Conservation (phyloP, 2,113 vertebrate species). For the Psilopogon haemacephalus region DNA sequence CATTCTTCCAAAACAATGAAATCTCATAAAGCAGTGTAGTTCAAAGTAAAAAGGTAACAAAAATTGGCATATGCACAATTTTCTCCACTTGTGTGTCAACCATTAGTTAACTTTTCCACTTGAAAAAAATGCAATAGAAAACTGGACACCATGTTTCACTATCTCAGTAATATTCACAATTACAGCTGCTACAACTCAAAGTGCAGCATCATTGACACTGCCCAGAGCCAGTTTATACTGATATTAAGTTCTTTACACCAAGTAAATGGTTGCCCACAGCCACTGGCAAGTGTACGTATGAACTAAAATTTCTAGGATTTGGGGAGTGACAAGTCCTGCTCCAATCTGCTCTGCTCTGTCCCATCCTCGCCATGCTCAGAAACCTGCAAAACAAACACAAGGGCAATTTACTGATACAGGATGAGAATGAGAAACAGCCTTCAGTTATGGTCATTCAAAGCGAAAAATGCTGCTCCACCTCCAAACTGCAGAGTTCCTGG, state of each 20-base stretch:
- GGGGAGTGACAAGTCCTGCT: slow-evolving; percentile 91
- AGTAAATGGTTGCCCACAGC: slow-evolving; percentile 88
- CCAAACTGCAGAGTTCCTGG: not conserved
- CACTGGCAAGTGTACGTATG: slow-evolving; percentile 87
- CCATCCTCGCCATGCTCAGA: slow-evolving; percentile 85
- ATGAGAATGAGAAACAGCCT: slow-evolving; percentile 28
- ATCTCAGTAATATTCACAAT: slow-evolving; percentile 88
- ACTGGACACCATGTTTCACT: slow-evolving; percentile 89
- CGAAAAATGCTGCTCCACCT: slow-evolving; percentile 18
- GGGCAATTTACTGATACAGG: slow-evolving; percentile 67
- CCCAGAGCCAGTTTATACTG: slow-evolving; percentile 85
- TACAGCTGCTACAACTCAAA: slow-evolving; percentile 82
- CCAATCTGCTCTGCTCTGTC: slow-evolving; percentile 87
- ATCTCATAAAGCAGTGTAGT: slow-evolving; percentile 84
- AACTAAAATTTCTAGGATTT: slow-evolving; percentile 90
- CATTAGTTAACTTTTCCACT: slow-evolving; percentile 84
- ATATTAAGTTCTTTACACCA: slow-evolving; percentile 87
- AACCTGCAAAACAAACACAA: slow-evolving; percentile 83
- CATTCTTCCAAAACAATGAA: slow-evolving; percentile 83
- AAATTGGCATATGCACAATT: slow-evolving; percentile 91
- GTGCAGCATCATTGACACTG: slow-evolving; percentile 75
- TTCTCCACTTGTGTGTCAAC: slow-evolving; percentile 84
- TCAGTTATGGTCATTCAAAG: slow-evolving; percentile 40
- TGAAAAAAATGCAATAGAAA: slow-evolving; percentile 85
- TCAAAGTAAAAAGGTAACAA: slow-evolving; percentile 84